Conservation (phyloP, 2,888 invertebrate species). For the Tetramorium bicarinatum region DNA sequence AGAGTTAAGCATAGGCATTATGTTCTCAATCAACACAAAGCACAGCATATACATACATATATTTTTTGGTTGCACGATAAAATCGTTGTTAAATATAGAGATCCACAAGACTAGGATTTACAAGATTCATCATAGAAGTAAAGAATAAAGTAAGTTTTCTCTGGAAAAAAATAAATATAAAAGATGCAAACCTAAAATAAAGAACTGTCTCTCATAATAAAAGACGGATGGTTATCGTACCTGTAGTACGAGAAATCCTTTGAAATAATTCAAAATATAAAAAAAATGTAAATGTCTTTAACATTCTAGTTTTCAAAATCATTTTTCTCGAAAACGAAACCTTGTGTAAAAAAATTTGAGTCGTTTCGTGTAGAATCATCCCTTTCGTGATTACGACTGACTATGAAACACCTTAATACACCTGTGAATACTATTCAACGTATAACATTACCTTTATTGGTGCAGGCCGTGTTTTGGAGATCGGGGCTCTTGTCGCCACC, state of each 20-base stretch:
- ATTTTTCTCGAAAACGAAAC: background rate
- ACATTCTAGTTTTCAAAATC: background rate
- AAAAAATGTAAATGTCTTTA: background rate
- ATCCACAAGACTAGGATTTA: too few relatives aligned
- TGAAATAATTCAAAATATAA: background rate
- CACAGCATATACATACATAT: too few relatives aligned
- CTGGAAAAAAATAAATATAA: too few relatives aligned
- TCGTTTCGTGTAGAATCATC: background rate
- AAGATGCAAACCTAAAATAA: too few relatives aligned
- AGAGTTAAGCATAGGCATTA: too few relatives aligned
- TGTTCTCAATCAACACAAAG: too few relatives aligned
- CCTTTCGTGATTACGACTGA: background rate
- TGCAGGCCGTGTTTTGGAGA: slow-evolving; percentile 98
- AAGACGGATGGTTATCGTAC: too few relatives aligned
- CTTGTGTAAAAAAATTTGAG: background rate
- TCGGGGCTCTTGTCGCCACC: slow-evolving; percentile 96
- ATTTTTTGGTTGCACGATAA: too few relatives aligned
- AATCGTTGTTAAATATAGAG: too few relatives aligned
- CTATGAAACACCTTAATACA: background rate
- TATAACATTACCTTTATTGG: slow-evolving; percentile 93
- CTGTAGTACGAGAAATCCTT: background rate
- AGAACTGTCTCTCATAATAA: too few relatives aligned
- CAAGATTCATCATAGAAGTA: too few relatives aligned
- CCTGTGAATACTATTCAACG: background rate
- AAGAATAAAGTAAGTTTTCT: too few relatives aligned